A percentile compares a stretch with the other conserved stretches of the same genome.
phyloP scores from a whole-genome alignment of 2,888 invertebrate genomes.

The Mycogona germanica region DNA sequence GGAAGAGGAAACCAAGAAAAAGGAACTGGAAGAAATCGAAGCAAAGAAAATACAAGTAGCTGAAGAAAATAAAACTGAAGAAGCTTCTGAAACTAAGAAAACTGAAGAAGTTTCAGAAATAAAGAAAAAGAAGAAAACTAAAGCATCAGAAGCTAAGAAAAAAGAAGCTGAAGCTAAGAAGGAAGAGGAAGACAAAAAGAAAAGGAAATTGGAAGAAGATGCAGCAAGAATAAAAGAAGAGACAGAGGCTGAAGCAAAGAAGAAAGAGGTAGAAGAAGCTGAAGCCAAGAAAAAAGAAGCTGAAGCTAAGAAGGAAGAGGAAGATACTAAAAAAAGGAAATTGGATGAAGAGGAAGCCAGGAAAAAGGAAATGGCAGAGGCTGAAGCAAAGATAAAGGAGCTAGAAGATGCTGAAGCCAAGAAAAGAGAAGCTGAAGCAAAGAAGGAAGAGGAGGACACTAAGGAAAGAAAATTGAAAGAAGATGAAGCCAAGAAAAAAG shows the following conservation, averaged over 20 bases:
- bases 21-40: conserved; percentile 27
- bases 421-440: conserved; percentile 1
- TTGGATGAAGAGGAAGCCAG: not conserved
- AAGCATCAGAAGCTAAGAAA: conserved; percentile 15
- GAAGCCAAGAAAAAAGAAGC: not conserved
- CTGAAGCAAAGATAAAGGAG: not conserved
- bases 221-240: conserved; percentile 6
- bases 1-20: conserved; percentile 32
- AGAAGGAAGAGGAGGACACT: conserved; percentile 9
- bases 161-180: conserved; percentile 6
- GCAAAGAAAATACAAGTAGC: conserved; percentile 23
- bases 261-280: conserved; percentile 8
- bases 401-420: not conserved
- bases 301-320: conserved; percentile 9
- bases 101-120: conserved; percentile 25
- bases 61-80: conserved; percentile 35
- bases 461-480: not conserved
- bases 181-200: conserved; percentile 11
- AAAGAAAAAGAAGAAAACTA: not conserved
- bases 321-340: not conserved
- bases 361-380: not conserved
- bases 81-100: conserved; percentile 33
- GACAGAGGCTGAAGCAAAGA: not conserved
- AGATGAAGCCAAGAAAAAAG: not conserved
- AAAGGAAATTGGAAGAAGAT: conserved; percentile 5